Conservation (phyloP, 2,888 invertebrate species). For the Lottia gigantea region DNA sequence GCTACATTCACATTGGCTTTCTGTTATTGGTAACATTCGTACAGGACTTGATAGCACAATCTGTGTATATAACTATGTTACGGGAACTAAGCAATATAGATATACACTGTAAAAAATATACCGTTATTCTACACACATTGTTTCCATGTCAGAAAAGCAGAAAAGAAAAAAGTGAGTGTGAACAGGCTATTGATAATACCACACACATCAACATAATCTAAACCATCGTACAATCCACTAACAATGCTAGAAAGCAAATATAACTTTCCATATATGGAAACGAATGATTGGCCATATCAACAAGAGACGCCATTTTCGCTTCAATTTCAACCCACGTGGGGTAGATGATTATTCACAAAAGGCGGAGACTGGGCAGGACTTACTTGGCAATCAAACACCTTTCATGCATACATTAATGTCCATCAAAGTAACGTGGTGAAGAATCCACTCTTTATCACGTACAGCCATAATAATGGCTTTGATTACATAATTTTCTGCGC, state of each 20-base stretch:
- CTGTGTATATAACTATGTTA: not conserved
- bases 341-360: conserved; percentile 19
- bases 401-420: conserved; percentile 27
- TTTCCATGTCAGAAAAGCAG: conserved; percentile 2
- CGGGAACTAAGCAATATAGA: too few species aligned
- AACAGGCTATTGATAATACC: conserved; percentile 23
- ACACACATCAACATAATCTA: conserved; percentile 24
- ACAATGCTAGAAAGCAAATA: conserved; percentile 25
- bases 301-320: conserved; percentile 15
- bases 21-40: not conserved
- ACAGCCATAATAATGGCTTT: not conserved
- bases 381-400: conserved; percentile 21
- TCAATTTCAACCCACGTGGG: conserved; percentile 20
- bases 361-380: conserved; percentile 13
- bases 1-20: not conserved
- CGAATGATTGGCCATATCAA: conserved; percentile 30
- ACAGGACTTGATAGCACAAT: not conserved
- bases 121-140: conserved; percentile 1
- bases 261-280: conserved; percentile 24
- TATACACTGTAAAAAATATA: too few species aligned
- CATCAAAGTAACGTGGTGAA: conserved; percentile 25
- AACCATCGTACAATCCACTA: conserved; percentile 16
- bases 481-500: too few species aligned
- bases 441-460: not conserved
- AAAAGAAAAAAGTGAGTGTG: conserved; percentile 3